Conservation (phyloP, 2,888 invertebrate genomes). For the Stramonita haemastoma region DNA sequence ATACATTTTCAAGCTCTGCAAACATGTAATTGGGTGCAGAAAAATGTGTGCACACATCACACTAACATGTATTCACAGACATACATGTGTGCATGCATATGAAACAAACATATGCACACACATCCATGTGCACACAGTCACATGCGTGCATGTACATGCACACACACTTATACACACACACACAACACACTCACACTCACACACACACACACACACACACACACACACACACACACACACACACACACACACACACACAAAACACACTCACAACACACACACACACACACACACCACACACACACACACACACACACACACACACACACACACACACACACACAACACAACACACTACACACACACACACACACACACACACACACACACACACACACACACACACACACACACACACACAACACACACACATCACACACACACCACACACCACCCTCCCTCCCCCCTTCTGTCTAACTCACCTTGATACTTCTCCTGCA, state of each 20-base stretch:
- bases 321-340: background rate
- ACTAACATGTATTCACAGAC: background rate
- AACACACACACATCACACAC: background rate
- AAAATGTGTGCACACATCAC: background rate
- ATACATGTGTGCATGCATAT: background rate
- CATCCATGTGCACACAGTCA: background rate
- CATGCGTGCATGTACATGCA: background rate
- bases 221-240: background rate
- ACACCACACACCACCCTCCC: background rate
- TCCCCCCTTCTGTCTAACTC: background rate
- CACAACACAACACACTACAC: constrained; percentile 4
- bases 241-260: too few species aligned
- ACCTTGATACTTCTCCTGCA: too few species aligned
- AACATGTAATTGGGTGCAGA: background rate
- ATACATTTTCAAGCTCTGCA: too few species aligned
- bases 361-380: background rate
- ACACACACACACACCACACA: background rate
- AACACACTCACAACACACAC: too few species aligned
- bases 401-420: background rate
- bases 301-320: background rate
- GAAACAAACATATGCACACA: background rate
- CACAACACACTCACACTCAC: background rate
- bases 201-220: constrained; percentile 7
- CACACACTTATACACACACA: background rate
- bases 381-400: background rate